Percentiles rank a stretch among this genome's conserved stretches.
These are phyloP conservation scores for Falcunculus frontatus DNA, from an alignment of 2,113 vertebrate genomes.

Conservation along the genomic window DNA sequence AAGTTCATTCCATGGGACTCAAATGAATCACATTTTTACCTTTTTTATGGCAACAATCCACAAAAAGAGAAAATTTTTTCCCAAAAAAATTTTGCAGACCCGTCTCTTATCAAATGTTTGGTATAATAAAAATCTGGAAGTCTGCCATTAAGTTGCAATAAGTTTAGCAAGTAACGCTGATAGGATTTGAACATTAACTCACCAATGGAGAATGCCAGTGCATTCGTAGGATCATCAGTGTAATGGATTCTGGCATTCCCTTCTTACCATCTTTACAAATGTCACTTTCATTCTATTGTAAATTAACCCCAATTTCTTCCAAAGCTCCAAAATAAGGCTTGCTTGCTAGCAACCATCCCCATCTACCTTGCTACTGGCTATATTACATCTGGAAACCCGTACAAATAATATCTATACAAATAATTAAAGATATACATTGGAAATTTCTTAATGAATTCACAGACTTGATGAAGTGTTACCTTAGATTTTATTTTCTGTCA, in stretches of 20 bases:
- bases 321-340: constrained; percentile 70
- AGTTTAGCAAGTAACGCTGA: constrained; percentile 64
- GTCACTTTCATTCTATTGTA: constrained; percentile 78
- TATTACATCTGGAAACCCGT: constrained; percentile 26
- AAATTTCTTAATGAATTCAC: constrained; percentile 15
- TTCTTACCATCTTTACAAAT: constrained; percentile 73
- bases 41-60: background rate
- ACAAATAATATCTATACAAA: background rate
- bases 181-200: constrained; percentile 71
- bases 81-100: background rate
- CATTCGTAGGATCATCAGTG: constrained; percentile 67
- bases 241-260: constrained; percentile 76
- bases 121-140: constrained; percentile 62
- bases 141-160: constrained; percentile 56
- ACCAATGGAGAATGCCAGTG: constrained; percentile 62
- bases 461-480: background rate
- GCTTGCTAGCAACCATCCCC: constrained; percentile 61
- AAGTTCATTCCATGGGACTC: background rate
- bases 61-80: background rate
- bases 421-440: background rate
- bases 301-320: constrained; percentile 74
- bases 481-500: background rate
- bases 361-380: constrained; percentile 57
- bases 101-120: constrained; percentile 34
- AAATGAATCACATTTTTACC: background rate